Percentiles rank a stretch among this genome's conserved stretches.
Evolutionary conservation across 2,888 invertebrate genomes (phyloP).

Genomic region (Ophion costatus): DNA sequence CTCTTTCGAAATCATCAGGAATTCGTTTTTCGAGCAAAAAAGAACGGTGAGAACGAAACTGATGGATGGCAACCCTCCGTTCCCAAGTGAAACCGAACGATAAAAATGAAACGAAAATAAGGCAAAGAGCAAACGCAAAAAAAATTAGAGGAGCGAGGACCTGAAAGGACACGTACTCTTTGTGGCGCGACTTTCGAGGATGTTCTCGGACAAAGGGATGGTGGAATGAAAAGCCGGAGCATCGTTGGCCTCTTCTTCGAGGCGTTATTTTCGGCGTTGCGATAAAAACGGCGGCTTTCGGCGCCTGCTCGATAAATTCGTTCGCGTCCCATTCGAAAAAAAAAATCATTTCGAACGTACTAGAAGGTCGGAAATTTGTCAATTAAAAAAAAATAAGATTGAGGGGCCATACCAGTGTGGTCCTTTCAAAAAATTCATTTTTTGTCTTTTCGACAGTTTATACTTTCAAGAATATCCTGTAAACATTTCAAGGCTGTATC

Average conservation of each 20-base stretch:
- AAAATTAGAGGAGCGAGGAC: not conserved
- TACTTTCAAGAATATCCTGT: too few species aligned
- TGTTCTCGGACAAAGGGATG: not conserved
- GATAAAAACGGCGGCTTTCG: not conserved
- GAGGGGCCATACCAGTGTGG: too few species aligned
- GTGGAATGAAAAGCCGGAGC: not conserved
- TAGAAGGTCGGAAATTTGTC: too few species aligned
- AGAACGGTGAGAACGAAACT: constrained; percentile 2
- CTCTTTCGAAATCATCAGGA: constrained; percentile 34
- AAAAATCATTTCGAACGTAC: not conserved
- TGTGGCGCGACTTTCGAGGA: not conserved
- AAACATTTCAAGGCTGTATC: too few species aligned
- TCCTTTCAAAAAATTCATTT: too few species aligned
- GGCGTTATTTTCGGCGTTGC: not conserved
- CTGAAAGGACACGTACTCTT: constrained; percentile 1
- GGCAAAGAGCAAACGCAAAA: not conserved
- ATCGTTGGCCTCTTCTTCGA: not conserved
- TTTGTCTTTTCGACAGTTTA: too few species aligned
- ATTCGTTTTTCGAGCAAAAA: constrained; percentile 30
- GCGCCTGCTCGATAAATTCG: not conserved
- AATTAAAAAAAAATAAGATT: too few species aligned
- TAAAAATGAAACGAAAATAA: not conserved
- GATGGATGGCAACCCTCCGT: not conserved
- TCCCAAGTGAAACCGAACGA: not conserved
- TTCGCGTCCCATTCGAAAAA: not conserved